These are phyloP conservation scores for Daphoenositta chrysoptera DNA, from an alignment of 2,113 vertebrate species.

Conservation along the genomic window DNA sequence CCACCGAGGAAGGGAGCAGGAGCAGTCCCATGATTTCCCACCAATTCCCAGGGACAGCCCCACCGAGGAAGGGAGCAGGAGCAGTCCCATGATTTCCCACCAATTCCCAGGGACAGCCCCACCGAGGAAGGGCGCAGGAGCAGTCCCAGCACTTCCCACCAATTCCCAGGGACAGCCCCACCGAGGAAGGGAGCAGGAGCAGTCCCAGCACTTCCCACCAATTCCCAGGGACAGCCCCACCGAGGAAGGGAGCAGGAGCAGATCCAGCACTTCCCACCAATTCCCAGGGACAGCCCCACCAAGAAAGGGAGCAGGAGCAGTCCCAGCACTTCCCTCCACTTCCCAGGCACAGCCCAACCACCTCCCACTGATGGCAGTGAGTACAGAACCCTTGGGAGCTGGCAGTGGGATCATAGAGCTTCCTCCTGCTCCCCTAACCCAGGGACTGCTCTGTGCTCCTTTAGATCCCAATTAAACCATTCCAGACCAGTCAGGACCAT, in stretches of 20 bases:
- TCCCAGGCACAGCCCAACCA: neutral
- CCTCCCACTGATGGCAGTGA: rapidly evolving
- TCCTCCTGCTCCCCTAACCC: neutral
- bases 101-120: neutral
- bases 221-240: neutral
- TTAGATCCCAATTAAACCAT: neutral
- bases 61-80: neutral
- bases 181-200: too few relatives aligned
- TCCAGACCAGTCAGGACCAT: neutral
- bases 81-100: neutral
- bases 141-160: too few relatives aligned
- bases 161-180: neutral
- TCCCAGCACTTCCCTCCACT: neutral
- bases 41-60: neutral
- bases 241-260: too few relatives aligned
- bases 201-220: too few relatives aligned
- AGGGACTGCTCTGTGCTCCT: neutral
- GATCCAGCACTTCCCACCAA: too few relatives aligned
- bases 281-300: too few relatives aligned
- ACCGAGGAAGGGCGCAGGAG: neutral
- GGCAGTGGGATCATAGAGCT: rapidly evolving
- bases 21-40: too few relatives aligned
- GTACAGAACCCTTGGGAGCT: rapidly evolving
- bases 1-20: too few relatives aligned
- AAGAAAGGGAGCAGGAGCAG: too few relatives aligned